Evolutionary conservation across 2,888 invertebrate genomes (phyloP).

Genomic region (Labia minor): DNA sequence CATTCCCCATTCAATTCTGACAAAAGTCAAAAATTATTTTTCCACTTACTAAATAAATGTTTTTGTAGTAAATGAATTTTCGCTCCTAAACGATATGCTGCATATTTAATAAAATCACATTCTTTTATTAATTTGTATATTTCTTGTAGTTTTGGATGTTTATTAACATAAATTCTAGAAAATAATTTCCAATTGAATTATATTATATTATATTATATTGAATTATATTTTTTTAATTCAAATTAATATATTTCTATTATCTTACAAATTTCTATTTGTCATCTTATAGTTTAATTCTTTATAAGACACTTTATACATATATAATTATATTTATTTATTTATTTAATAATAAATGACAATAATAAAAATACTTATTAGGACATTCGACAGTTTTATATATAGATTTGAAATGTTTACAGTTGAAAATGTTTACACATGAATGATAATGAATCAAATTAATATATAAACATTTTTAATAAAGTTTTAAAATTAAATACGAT

Average conservation of each 20-base stretch:
- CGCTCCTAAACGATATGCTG: constrained; percentile 62
- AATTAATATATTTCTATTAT: neutral
- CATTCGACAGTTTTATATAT: neutral
- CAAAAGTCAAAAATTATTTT: neutral
- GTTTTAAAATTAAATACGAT: too few species aligned
- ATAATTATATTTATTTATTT: neutral
- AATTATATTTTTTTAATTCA: too few species aligned
- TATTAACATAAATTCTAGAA: neutral
- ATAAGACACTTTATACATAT: neutral
- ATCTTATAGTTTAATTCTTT: neutral
- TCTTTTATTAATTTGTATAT: constrained; percentile 42
- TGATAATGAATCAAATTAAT: neutral
- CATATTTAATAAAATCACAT: constrained; percentile 60
- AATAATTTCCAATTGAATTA: neutral
- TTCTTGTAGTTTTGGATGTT: constrained; percentile 33
- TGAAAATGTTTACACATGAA: constrained; percentile 2
- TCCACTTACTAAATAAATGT: constrained; percentile 55
- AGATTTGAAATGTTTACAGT: constrained; percentile 13
- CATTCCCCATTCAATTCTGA: neutral
- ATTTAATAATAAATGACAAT: neutral
- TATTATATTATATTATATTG: neutral
- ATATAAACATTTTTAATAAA: too few species aligned
- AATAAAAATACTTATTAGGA: neutral
- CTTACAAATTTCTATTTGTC: neutral
- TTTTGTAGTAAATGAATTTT: constrained; percentile 55